Evolutionary conservation across 2,888 invertebrate species (phyloP), one percentile per base, ranked within the genome.

Genomic region (Hypolimnas misippus): DNA sequence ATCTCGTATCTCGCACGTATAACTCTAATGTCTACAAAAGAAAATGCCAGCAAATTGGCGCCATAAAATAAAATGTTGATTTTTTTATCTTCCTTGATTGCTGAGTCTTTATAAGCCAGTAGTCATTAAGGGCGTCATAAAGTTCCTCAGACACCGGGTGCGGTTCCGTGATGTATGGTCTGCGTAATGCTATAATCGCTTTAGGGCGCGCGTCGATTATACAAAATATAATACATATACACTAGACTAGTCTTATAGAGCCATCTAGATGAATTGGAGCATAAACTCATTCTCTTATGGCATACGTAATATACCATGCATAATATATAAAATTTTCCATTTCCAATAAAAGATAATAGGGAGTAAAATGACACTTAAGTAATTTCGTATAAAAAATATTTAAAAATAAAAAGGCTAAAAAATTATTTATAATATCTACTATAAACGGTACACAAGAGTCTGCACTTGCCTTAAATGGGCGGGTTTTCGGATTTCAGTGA

Each of bases 131-230:
- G 44, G 21, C 21, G 19, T 46, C 44, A 21, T 46, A 46, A 46
- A 46, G 12, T 46, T 46, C n/a, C n/a, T 46, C 21, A 46, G 44
- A 19, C 40, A 21, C 19, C 44, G 44, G 44, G 44, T 21, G 44
- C 10, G 44, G 44, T 10, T 10, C 19, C 12, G 21, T 12, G 44
- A 46, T 46, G 44, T 21, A 46, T 46, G 44, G 44, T 12, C 12
- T 19, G 12, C 44, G 44, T 21, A 46, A 46, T 46, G 1, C 44
- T 46, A 46, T 21, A 10, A 46, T 46, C 10, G 3, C 21, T 5
- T 46, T 12, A 46, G 44, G 21, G 12, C 12, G 42, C 10, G 42
- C 1, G 17, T 10, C 8, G 42, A 42, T 42, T 38, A 38, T 35
- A n/a, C 0, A 5, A 14, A 16, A 17, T 0, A 0, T 6, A 7